Base-by-base conservation (phyloP, 2,888 invertebrate genomes). In the Cephus pygmeus region DNA sequence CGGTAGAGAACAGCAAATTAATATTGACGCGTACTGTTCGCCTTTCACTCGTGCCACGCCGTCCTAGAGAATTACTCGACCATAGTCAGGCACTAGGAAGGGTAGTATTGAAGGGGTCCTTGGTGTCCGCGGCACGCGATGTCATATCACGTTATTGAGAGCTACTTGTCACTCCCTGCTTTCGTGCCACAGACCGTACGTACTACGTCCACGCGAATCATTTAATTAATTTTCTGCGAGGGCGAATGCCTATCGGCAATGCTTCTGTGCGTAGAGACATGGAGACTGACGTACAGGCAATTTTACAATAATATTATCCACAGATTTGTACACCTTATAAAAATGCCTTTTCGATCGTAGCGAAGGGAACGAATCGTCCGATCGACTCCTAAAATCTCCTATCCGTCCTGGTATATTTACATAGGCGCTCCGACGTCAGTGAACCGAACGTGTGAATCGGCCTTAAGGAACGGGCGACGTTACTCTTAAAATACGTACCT, bases 151-250 rank as follows among this genome's bases (percentile, higher is more conserved):
- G 86, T 87, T 85, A 88, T 88, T 84, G 86, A 88, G 88, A 87
- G 87, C 87, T 87, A 87, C 88, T 88, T 86, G 86, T 88, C 88
- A 87, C 86, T 86, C 86, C 83, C 85, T 81, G 85, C 83, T 87
- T 84, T 82, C 82, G 83, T 83, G 82, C 84, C 82, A 86, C 78
- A 23, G 79, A 73, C 79, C 75, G 80, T 79, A 84, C 79, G 80
- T 40, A 76, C 79, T 75, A 86, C 75, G 81, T 83, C 84, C 82
- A 77, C 77, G 80, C 81, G 81, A 83, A 85, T 87, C 86, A 83
- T 85, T 87, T 85, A 83, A 87, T 87, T 87, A 87, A 87, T 83
- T 84, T 85, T 83, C 56, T 56, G 56, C 56, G 23, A 56, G 56
- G 9, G 1, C 23, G 56, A 56, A 56, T 2, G 23, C 56, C 23